phyloP scores from a whole-genome alignment of 2,888 invertebrate genomes.

The Macrophya annulata region DNA sequence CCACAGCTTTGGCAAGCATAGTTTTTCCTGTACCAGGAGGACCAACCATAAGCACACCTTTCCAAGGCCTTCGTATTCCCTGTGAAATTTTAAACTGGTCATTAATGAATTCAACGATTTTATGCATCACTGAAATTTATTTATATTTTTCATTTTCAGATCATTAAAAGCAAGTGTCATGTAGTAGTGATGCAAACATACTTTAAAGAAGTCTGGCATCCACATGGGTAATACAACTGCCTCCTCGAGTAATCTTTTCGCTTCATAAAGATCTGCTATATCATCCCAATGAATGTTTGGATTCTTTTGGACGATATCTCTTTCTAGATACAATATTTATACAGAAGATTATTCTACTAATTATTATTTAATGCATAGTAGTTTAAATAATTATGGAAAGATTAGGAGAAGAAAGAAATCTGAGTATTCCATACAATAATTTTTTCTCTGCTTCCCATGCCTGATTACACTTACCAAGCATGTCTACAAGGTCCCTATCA shows the following conservation, averaged over 20 bases:
- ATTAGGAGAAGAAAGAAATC: conserved; percentile 39
- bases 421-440: conserved; percentile 70
- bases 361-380: conserved; percentile 3
- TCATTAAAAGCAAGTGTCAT: background rate
- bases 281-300: conserved; percentile 98
- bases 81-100: conserved; percentile 71
- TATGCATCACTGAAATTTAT: background rate
- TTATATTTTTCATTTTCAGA: background rate
- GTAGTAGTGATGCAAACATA: conserved; percentile 73
- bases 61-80: conserved; percentile 98
- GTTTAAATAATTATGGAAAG: background rate
- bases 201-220: conserved; percentile 99
- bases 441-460: background rate
- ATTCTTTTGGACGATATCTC: conserved; percentile 98
- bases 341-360: background rate
- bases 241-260: conserved; percentile 95
- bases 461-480: conserved; percentile 84
- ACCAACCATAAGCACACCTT: conserved; percentile 96
- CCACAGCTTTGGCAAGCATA: conserved; percentile 98
- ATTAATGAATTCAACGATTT: conserved; percentile 6
- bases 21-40: conserved; percentile 98
- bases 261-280: conserved; percentile 94
- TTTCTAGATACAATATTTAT: conserved; percentile 81
- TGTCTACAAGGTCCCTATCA: conserved; percentile 96
- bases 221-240: conserved; percentile 98